Base-by-base conservation (phyloP, 2,797 vertebrate species). In the Morelia viridis region DNA sequence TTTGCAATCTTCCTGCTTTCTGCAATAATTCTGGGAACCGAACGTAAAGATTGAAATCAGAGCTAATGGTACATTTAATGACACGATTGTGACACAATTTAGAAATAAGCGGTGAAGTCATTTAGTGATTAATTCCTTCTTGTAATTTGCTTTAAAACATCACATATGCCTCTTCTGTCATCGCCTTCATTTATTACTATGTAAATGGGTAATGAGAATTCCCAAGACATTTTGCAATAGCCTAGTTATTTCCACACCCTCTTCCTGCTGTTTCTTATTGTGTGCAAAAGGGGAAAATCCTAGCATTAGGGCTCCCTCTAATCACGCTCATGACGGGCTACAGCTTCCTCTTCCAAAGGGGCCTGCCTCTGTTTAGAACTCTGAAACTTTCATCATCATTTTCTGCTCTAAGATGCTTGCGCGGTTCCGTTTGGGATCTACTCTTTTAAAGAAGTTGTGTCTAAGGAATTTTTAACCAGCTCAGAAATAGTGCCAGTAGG, bases 241-340 rank as follows among this genome's bases (percentile, higher is more conserved):
- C 5, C 4, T 24, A 28, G 6, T 68, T 65, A 88, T 89, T 90
- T 85, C n/a, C 22, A 64, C 65, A 80, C 22, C n/a, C 93, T 89
- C 68, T 91, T 65, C 64, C 12, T 50, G 22, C 19, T n/a, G 62
- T 26, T 88, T 89, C 31, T 68, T 56, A 57, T 60, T 90, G 35
- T 87, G 26, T 92, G 93, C 91, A 91, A 85, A 91, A 84, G 64
- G 91, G 56, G 22, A 80, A 76, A 92, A 93, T 83, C 1, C 94
- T 94, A 88, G 93, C 90, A 53, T 87, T 87, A 15, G 19, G 58
- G 0, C 17, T 9, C 57, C 71, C 35, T 90, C 28, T n/a, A 57
- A 24, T 76, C 56, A 7, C 1, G 11, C 31, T 56, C 41, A 62
- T 87, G 28, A 87, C 8, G 1, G 31, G 3, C 3, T 22, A 46